Evolutionary conservation across 2,113 vertebrate species (phyloP).

Genomic region (Neogale vison): DNA sequence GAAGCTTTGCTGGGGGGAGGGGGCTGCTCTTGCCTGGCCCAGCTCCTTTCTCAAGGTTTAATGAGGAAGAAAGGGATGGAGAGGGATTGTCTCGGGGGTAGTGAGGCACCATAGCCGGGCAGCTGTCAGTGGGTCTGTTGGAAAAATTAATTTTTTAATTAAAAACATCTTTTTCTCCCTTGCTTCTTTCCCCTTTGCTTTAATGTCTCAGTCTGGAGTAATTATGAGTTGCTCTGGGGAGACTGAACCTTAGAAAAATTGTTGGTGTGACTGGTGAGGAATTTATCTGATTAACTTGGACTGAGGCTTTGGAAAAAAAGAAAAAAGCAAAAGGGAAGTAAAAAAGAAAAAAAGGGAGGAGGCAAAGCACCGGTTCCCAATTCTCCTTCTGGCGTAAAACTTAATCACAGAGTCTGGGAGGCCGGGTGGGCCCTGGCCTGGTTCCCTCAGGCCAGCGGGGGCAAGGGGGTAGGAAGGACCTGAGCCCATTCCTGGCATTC

Average conservation of each 20-base stretch:
- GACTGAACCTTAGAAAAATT: conserved; percentile 80
- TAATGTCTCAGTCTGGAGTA: conserved; percentile 83
- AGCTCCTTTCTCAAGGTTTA: background rate
- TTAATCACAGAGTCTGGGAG: conserved; percentile 56
- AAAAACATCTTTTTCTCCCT: conserved; percentile 76
- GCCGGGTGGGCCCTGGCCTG: background rate
- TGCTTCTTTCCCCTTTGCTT: conserved; percentile 67
- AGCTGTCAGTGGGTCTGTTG: conserved; percentile 64
- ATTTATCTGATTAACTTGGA: conserved; percentile 82
- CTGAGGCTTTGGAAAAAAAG: conserved; percentile 47
- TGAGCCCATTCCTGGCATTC: conserved; percentile 38
- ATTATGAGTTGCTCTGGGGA: conserved; percentile 84
- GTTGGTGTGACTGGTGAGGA: conserved; percentile 77
- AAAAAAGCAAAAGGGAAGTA: conserved; percentile 28
- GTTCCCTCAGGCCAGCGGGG: background rate
- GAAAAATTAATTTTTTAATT: conserved; percentile 88
- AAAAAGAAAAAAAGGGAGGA: background rate
- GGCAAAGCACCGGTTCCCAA: conserved; percentile 14
- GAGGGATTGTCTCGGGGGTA: conserved; percentile 20
- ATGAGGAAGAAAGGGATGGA: background rate
- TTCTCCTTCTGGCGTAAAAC: conserved; percentile 52
- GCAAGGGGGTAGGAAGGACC: accelerated
- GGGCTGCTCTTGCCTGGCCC: background rate
- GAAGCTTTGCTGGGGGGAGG: background rate
- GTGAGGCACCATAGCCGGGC: conserved; percentile 18